phyloP scores from a whole-genome alignment of 2,888 invertebrate species.

The Nematopogon swammerdamellus region DNA sequence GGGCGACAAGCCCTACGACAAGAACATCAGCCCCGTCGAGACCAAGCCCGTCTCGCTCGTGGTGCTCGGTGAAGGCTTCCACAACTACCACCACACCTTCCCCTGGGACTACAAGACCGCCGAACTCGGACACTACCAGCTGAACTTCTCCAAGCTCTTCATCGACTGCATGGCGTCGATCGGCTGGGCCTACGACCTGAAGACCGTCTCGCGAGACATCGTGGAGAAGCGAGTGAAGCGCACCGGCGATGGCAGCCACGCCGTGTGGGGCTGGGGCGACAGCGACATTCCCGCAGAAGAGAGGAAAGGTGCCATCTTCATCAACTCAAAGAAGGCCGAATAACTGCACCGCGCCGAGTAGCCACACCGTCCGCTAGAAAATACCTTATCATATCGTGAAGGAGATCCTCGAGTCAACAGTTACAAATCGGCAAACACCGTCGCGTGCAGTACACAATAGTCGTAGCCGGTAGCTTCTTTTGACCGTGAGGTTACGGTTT shows the following conservation, averaged over 20 bases:
- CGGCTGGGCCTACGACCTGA: slow-evolving; percentile 86
- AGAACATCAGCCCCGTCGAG: slow-evolving; percentile 69
- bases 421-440: no score
- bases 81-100: slow-evolving; percentile 84
- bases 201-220: slow-evolving; percentile 68
- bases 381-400: no score
- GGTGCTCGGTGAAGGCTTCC: slow-evolving; percentile 77
- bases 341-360: no score
- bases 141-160: slow-evolving; percentile 71
- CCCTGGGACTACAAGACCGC: slow-evolving; percentile 85
- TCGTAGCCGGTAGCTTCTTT: no score
- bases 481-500: no score
- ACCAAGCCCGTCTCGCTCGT: slow-evolving; percentile 62
- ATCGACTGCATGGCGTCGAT: slow-evolving; percentile 77
- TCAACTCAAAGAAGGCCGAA: slow-evolving; percentile 24
- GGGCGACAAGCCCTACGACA: slow-evolving; percentile 72
- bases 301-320: slow-evolving; percentile 18
- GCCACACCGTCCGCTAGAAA: no score
- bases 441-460: no score
- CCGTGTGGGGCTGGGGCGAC: slow-evolving; percentile 74
- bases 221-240: slow-evolving; percentile 67
- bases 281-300: slow-evolving; percentile 34
- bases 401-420: no score
- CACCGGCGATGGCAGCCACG: slow-evolving; percentile 72
- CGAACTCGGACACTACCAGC: slow-evolving; percentile 66